These are phyloP conservation scores for Ceratosolen solmsi DNA, from an alignment of 1,140 invertebrate genomes.

Conservation along the genomic window DNA sequence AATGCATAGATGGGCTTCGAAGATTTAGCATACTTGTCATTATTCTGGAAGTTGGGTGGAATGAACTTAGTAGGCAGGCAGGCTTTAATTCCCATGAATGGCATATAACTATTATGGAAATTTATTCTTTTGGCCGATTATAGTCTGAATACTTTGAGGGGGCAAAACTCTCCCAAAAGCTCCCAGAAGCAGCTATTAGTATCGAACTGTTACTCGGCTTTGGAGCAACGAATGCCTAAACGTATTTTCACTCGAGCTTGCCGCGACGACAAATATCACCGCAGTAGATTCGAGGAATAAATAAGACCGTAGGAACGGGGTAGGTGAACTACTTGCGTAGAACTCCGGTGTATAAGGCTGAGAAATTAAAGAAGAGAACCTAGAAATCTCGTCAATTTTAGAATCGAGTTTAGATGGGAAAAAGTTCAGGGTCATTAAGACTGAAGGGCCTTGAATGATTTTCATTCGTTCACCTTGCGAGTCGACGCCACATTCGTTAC, in stretches of 20 bases:
- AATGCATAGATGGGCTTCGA: background rate
- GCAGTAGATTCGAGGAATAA: background rate
- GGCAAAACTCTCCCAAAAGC: too few species aligned
- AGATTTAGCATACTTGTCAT: too few species aligned
- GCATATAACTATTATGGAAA: background rate
- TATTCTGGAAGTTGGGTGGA: background rate
- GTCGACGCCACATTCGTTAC: background rate
- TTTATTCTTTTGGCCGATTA: background rate
- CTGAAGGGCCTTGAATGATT: background rate
- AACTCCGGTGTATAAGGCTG: too few species aligned
- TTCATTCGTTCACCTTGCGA: background rate
- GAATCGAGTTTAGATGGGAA: too few species aligned
- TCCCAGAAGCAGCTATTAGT: too few species aligned
- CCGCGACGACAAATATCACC: background rate
- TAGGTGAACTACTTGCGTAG: too few species aligned
- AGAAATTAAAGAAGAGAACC: too few species aligned
- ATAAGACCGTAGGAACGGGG: background rate
- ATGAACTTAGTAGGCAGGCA: background rate
- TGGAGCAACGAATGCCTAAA: too few species aligned
- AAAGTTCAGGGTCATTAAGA: background rate
- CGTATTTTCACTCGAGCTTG: background rate
- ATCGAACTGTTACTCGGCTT: too few species aligned
- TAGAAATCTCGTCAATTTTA: too few species aligned
- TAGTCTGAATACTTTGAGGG: background rate
- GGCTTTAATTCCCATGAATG: too few species aligned